Base-by-base conservation (phyloP, 1,140 invertebrate species). In the Alviniconcha marisindica region DNA sequence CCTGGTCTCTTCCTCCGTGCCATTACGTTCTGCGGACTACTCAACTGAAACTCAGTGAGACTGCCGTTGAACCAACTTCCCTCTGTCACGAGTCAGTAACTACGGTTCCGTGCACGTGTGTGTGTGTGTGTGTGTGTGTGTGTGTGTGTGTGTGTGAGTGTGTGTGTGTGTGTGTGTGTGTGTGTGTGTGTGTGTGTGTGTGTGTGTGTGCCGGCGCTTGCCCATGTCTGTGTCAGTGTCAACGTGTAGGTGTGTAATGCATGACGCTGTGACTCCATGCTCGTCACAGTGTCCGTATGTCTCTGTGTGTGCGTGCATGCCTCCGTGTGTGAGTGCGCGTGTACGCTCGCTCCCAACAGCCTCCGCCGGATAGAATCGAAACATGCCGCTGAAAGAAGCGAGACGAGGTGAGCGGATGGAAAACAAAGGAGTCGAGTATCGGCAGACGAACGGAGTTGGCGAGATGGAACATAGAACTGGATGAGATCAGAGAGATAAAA, bases 131-230 rank as follows among this genome's bases (percentile, higher is more conserved):
- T 80, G 54, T 66, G 33, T 63, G 51, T 31, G 48, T 51, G 40
- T 51, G 42, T 2, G 44, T 18, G 40, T 51, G 77, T 4, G 51
- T 5, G 28, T 33, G 54, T 60, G 28, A 33, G 38, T 60, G 54
- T 63, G 33, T 80, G 54, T 80, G 10, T 80, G 78, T 80, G 51
- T 78, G 77, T 51, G 51, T 36, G 42, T 5, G 77, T 5, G 77
- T 63, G 54, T 63, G 56, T 80, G 54, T 80, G 36, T 80, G 78
- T 80, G 54, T 80, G 33, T 63, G 54, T 80, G 78, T 80, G 56
- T 63, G 54, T 80, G 38, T 60, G 78, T 60, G 56, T 60, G 54
- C 33, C 33, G 63, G 54, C 63, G 56, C 63, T 31, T 80, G 54
- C 24, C 4, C 15, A 48, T 14, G 74, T 14, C 7, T 5, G 42